Conservation (phyloP, 2,113 vertebrate genomes). For the Arvicanthis niloticus region DNA sequence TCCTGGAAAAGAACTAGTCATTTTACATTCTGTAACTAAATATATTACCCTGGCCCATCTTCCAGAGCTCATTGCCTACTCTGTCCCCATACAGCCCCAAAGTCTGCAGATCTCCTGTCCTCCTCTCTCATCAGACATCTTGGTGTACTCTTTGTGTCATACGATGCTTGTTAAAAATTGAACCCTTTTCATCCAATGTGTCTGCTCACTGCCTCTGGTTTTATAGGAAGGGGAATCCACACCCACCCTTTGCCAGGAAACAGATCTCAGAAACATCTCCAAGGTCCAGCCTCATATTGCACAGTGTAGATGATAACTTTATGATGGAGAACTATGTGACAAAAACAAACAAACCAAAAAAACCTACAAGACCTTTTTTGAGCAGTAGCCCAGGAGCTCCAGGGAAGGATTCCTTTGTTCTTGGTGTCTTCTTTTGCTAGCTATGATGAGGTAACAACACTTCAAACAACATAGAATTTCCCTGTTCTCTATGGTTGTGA, state of each 20-base stretch:
- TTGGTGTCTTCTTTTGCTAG: not conserved
- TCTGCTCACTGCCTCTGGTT: not conserved
- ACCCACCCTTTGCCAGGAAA: not conserved
- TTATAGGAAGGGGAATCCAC: not conserved
- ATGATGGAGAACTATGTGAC: not conserved
- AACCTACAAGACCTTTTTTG: not conserved
- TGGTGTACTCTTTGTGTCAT: not conserved
- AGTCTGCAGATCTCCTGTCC: not conserved
- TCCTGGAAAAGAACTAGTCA: not conserved
- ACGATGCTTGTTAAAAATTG: not conserved
- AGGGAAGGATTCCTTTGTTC: not conserved
- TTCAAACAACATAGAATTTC: not conserved
- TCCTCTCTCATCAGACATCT: not conserved
- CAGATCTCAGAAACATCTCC: not conserved
- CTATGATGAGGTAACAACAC: not conserved
- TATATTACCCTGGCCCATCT: not conserved
- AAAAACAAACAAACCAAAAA: not conserved
- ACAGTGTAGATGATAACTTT: not conserved
- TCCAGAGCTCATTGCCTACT: not conserved
- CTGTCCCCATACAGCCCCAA: not conserved
- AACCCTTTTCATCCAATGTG: not conserved
- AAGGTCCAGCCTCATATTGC: not conserved
- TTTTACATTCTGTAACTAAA: constrained; percentile 20
- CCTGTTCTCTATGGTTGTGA: not conserved
- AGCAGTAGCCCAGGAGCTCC: not conserved